Evolutionary conservation across 2,888 invertebrate species (phyloP).

Genomic region (Sacculina carcini): DNA sequence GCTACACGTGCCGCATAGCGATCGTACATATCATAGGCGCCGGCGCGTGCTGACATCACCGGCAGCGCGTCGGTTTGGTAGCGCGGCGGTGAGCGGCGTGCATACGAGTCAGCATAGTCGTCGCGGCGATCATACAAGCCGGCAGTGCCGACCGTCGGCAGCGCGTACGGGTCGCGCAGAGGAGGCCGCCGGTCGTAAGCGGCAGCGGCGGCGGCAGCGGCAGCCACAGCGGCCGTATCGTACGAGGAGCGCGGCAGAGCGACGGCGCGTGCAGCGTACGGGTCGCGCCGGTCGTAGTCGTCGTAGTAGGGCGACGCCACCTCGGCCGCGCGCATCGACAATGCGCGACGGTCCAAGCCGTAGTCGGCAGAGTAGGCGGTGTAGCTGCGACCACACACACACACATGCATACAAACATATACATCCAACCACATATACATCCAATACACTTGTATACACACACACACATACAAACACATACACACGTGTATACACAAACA

Average conservation of each 20-base stretch:
- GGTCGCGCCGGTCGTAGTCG: conserved; percentile 13
- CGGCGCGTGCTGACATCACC: too few relatives aligned
- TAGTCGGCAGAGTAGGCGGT: not conserved
- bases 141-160: conserved; percentile 11
- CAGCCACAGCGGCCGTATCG: conserved; percentile 15
- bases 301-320: conserved; percentile 14
- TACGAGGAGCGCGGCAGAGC: conserved; percentile 11
- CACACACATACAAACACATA: too few relatives aligned
- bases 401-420: too few relatives aligned
- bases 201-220: too few relatives aligned
- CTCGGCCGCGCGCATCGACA: conserved; percentile 6
- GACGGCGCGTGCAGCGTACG: conserved; percentile 14
- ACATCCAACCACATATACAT: too few relatives aligned
- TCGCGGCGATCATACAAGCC: conserved; percentile 12
- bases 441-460: too few relatives aligned
- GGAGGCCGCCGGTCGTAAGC: conserved; percentile 14
- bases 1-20: not conserved
- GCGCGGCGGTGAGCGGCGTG: conserved; percentile 8
- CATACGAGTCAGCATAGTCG: conserved; percentile 13
- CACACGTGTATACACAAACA: too few relatives aligned
- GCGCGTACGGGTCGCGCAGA: conserved; percentile 9
- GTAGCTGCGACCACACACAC: too few relatives aligned
- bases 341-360: not conserved
- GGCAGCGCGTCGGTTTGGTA: not conserved
- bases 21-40: not conserved